Evolutionary conservation across 2,888 invertebrate species (phyloP).

Genomic region (Elmis aenea): DNA sequence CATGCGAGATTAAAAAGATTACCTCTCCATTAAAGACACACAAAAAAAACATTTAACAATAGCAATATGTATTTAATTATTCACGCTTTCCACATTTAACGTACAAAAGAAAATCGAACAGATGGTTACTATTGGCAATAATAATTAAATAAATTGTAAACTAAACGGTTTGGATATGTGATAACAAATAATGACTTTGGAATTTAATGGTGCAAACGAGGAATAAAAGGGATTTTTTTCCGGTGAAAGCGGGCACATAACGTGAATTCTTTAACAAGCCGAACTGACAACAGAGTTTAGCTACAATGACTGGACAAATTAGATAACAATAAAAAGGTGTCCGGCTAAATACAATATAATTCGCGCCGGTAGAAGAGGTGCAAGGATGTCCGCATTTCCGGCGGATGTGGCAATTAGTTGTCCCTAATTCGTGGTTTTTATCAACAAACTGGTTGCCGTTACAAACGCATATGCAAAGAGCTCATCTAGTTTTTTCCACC

Average conservation of each 20-base stretch:
- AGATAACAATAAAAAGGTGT: conserved; percentile 34
- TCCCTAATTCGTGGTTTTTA: conserved; percentile 31
- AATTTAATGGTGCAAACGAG: conserved; percentile 17
- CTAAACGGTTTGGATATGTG: too few relatives aligned
- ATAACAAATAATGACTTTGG: too few relatives aligned
- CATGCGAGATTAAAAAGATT: too few relatives aligned
- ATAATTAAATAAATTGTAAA: too few relatives aligned
- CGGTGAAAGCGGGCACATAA: conserved; percentile 15
- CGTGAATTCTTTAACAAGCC: conserved; percentile 8
- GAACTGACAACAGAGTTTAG: conserved; percentile 13
- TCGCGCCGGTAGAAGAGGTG: conserved; percentile 34
- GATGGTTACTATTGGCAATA: too few relatives aligned
- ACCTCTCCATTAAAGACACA: too few relatives aligned
- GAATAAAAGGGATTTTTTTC: conserved; percentile 18
- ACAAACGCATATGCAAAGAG: conserved; percentile 18
- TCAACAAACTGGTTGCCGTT: conserved; percentile 20
- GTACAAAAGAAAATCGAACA: too few relatives aligned
- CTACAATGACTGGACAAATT: conserved; percentile 34
- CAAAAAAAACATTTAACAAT: too few relatives aligned
- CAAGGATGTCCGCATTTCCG: conserved; percentile 37
- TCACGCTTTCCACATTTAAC: too few relatives aligned
- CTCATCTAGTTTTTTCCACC: conserved; percentile 14
- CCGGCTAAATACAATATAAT: conserved; percentile 40
- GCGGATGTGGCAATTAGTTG: conserved; percentile 34
- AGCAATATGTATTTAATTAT: too few relatives aligned